Evolutionary conservation across 1,140 invertebrate species (phyloP).

Genomic region (Sycophaga agraensis): DNA sequence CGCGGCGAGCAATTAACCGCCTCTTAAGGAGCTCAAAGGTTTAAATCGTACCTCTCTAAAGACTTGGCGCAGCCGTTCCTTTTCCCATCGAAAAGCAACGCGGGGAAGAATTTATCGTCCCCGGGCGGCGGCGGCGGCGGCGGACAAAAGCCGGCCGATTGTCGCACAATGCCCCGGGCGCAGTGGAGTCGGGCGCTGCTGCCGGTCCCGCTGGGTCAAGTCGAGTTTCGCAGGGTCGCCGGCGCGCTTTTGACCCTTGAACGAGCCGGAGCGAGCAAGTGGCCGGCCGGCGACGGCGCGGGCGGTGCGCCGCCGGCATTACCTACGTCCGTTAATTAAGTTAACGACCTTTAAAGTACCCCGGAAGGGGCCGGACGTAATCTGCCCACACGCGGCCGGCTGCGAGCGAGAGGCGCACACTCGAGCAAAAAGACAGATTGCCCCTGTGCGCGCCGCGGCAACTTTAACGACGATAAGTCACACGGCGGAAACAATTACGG

Average conservation of each 20-base stretch:
- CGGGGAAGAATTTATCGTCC: too few species aligned
- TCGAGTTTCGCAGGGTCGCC: neutral
- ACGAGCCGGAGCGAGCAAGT: neutral
- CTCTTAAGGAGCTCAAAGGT: too few species aligned
- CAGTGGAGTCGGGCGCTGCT: neutral
- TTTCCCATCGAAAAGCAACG: too few species aligned
- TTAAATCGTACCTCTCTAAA: too few species aligned
- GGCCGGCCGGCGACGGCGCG: neutral
- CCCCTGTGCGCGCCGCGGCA: neutral
- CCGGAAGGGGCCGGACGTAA: constrained; percentile 37
- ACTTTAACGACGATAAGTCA: constrained; percentile 30
- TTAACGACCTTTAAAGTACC: constrained; percentile 48
- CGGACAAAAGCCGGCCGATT: neutral
- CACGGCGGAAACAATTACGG: constrained; percentile 28
- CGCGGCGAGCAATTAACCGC: too few species aligned
- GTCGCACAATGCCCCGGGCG: neutral
- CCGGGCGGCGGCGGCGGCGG: too few species aligned
- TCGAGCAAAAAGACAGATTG: neutral
- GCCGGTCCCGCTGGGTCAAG: neutral
- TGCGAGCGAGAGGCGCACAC: neutral
- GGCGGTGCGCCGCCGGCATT: constrained; percentile 33
- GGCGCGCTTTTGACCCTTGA: constrained; percentile 2
- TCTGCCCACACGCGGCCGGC: constrained; percentile 23
- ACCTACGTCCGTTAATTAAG: constrained; percentile 49
- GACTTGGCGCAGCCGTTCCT: too few species aligned